Percentiles rank a stretch among this genome's conserved stretches.
Evolutionary conservation across 1,140 invertebrate species (phyloP).

Genomic region (Drosophila kepulauana): DNA sequence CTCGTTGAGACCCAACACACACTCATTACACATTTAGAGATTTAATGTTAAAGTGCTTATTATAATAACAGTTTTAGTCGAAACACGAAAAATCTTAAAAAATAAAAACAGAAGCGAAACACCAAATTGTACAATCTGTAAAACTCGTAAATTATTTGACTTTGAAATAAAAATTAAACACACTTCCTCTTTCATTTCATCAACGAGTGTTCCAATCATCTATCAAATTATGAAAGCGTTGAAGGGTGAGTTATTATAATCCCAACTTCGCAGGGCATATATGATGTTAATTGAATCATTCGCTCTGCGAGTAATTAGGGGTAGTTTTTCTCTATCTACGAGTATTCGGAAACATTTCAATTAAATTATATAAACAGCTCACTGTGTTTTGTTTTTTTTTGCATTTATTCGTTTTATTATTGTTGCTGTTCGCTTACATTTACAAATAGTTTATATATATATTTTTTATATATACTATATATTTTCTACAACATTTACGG

Average conservation of each 20-base stretch:
- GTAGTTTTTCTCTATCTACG: conserved; percentile 3
- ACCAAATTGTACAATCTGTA: conserved; percentile 38
- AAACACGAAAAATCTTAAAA: conserved; percentile 31
- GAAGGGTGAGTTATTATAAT: conserved; percentile 7
- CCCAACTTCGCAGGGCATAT: conserved; percentile 6
- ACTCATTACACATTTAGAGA: conserved; percentile 49
- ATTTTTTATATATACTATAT: conserved; percentile 75
- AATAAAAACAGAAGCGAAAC: conserved; percentile 11
- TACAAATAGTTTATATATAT: conserved; percentile 79
- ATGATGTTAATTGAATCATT: conserved; percentile 28
- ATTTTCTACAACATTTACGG: conserved; percentile 81
- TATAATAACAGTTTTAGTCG: conserved; percentile 50
- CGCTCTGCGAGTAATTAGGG: conserved; percentile 17
- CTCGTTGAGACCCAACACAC: conserved; percentile 22
- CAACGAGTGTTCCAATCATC: conserved; percentile 6
- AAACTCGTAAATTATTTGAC: conserved; percentile 36
- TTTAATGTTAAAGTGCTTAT: conserved; percentile 61
- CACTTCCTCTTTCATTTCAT: conserved; percentile 56
- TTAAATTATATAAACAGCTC: conserved; percentile 3
- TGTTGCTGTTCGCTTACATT: conserved; percentile 75
- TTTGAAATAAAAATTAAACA: conserved; percentile 63
- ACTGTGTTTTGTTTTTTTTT: conserved; percentile 39
- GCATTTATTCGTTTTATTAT: conserved; percentile 75
- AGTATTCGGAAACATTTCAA: conserved; percentile 4
- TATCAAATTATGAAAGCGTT: conserved; percentile 2